These are phyloP conservation scores for Andrena bucephala DNA, from an alignment of 2,888 invertebrate species.

Conservation along the genomic window DNA sequence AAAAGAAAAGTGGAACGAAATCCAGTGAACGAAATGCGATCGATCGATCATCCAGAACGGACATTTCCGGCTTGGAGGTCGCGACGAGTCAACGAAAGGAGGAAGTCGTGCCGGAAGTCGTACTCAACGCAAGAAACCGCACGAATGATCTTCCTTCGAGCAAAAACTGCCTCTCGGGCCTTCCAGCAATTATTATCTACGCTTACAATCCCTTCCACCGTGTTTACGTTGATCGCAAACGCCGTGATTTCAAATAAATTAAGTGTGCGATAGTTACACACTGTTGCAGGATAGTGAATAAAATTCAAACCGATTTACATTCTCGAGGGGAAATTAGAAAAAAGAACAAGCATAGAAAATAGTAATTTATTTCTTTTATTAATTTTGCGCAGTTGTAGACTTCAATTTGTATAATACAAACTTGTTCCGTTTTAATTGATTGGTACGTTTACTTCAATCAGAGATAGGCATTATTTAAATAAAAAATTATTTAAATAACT, in stretches of 20 bases:
- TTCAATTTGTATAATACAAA: no score
- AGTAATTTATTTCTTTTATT: no score
- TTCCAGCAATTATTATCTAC: constrained; percentile 20
- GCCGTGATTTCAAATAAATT: neutral
- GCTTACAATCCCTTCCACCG: neutral
- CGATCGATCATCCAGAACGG: constrained; percentile 46
- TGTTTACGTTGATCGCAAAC: neutral
- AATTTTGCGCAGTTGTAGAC: no score
- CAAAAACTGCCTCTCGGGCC: constrained; percentile 26
- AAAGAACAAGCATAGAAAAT: no score
- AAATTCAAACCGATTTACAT: no score
- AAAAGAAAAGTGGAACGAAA: constrained; percentile 5
- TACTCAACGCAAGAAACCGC: constrained; percentile 33
- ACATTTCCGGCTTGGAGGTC: constrained; percentile 55
- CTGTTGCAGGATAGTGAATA: neutral
- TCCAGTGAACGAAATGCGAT: constrained; percentile 13
- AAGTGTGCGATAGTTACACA: neutral
- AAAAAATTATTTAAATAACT: no score
- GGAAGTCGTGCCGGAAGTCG: constrained; percentile 57
- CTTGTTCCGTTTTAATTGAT: no score
- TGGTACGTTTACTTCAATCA: no score
- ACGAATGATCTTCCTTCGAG: constrained; percentile 30
- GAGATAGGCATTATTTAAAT: no score
- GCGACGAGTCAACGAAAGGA: constrained; percentile 56
- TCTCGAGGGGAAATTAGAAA: no score